phyloP scores from a whole-genome alignment of 2,888 invertebrate genomes.

The Drosophila lutescens region DNA sequence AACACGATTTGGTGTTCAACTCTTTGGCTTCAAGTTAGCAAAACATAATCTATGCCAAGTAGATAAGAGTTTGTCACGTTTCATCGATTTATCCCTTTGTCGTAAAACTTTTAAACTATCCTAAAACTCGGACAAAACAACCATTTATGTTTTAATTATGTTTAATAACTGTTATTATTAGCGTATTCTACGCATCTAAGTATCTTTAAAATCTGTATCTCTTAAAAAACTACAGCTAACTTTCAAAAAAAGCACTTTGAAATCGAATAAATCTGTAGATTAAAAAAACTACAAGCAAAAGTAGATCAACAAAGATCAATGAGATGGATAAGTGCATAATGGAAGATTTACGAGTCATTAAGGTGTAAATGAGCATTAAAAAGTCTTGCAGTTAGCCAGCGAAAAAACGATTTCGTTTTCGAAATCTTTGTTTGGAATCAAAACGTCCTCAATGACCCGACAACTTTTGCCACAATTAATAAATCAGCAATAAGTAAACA shows the following conservation, averaged over 20 bases:
- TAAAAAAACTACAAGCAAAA: not conserved
- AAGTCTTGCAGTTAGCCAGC: constrained; percentile 12
- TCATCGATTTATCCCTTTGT: constrained; percentile 11
- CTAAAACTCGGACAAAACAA: not conserved
- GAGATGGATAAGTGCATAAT: not conserved
- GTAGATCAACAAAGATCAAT: not conserved
- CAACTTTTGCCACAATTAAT: constrained; percentile 26
- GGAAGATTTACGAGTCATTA: constrained; percentile 6
- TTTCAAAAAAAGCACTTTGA: too few relatives aligned
- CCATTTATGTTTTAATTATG: not conserved
- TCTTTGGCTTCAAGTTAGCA: not conserved
- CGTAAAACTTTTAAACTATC: not conserved
- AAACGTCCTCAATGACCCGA: constrained; percentile 29
- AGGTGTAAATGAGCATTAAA: constrained; percentile 3
- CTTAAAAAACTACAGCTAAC: too few relatives aligned
- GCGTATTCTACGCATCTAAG: too few relatives aligned
- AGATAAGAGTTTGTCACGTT: constrained; percentile 20
- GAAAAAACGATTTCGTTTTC: constrained; percentile 4
- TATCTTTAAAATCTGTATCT: too few relatives aligned
- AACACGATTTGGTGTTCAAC: constrained; percentile 17
- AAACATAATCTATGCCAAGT: not conserved
- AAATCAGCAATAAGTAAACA: constrained; percentile 33
- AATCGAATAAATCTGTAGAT: not conserved
- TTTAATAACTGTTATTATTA: not conserved
- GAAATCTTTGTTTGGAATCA: constrained; percentile 12